Conservation (phyloP, 2,888 invertebrate species). For the Therioaphis trifolii region DNA sequence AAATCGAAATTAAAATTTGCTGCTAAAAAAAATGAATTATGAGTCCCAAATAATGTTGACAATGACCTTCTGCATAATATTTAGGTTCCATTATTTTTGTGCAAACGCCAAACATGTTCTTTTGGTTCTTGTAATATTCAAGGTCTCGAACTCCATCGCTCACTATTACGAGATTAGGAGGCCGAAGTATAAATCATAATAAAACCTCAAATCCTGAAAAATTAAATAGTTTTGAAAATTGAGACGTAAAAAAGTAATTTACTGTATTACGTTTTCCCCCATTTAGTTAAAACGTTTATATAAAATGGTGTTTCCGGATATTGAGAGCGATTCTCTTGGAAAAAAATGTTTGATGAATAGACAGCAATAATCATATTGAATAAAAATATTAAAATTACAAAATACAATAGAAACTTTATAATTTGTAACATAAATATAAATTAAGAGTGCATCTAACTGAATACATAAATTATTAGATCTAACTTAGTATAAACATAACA, state of each 20-base stretch:
- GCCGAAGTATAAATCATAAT: slow-evolving; percentile 10
- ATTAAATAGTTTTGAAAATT: slow-evolving; percentile 12
- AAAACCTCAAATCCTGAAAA: neutral
- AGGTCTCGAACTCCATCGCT: neutral
- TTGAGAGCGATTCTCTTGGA: slow-evolving; percentile 19
- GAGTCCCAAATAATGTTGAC: neutral
- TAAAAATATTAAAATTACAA: too few relatives aligned
- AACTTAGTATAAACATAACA: too few relatives aligned
- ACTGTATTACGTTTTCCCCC: slow-evolving; percentile 22
- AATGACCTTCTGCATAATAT: slow-evolving; percentile 13
- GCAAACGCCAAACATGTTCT: slow-evolving; percentile 12
- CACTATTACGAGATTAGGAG: neutral
- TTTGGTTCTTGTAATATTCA: neutral
- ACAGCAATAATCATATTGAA: slow-evolving; percentile 18
- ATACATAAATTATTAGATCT: too few relatives aligned
- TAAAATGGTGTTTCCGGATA: slow-evolving; percentile 35
- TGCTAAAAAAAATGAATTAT: too few relatives aligned
- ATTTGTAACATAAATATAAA: too few relatives aligned
- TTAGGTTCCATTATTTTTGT: neutral
- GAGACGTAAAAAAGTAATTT: slow-evolving; percentile 44
- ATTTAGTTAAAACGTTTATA: slow-evolving; percentile 28
- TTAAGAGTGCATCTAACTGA: too few relatives aligned
- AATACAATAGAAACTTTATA: too few relatives aligned
- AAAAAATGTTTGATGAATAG: slow-evolving; percentile 9
- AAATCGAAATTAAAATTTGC: too few relatives aligned